Evolutionary conservation across 2,113 vertebrate species (phyloP).

Genomic region (Burhinus oedicnemus): DNA sequence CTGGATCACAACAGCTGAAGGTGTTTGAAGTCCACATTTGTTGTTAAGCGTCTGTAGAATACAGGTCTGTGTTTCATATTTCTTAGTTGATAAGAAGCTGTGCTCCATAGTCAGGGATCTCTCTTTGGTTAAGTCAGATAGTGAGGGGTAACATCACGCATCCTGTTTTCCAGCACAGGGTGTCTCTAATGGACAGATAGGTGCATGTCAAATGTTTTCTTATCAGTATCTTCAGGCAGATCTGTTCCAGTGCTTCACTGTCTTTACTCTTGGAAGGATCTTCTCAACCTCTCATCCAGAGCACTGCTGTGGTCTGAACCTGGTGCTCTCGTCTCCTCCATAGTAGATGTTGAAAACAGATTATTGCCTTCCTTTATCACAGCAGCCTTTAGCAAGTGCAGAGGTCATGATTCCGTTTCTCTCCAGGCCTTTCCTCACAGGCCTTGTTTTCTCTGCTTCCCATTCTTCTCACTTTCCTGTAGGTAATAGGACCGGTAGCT

Average conservation of each 20-base stretch:
- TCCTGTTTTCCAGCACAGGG: background rate
- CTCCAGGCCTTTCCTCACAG: background rate
- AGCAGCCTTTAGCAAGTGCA: background rate
- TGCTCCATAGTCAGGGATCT: background rate
- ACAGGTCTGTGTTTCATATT: background rate
- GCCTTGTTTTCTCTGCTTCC: fast-evolving
- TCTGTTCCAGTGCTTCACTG: background rate
- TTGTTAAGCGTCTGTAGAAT: background rate
- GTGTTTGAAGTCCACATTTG: background rate
- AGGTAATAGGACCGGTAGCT: fast-evolving
- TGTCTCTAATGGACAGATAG: background rate
- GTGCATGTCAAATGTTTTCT: background rate
- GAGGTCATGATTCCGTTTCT: background rate
- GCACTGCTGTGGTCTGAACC: background rate
- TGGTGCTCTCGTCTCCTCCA: fast-evolving
- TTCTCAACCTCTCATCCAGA: background rate
- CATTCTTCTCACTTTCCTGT: background rate
- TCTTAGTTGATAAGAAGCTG: fast-evolving
- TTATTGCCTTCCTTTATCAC: background rate
- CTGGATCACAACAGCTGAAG: background rate
- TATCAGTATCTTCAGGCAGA: background rate
- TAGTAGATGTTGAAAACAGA: background rate
- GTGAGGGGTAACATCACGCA: background rate
- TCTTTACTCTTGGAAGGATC: background rate
- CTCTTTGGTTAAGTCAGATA: background rate